Conservation (phyloP, 2,797 vertebrate species). For the Numenius phaeopus region DNA sequence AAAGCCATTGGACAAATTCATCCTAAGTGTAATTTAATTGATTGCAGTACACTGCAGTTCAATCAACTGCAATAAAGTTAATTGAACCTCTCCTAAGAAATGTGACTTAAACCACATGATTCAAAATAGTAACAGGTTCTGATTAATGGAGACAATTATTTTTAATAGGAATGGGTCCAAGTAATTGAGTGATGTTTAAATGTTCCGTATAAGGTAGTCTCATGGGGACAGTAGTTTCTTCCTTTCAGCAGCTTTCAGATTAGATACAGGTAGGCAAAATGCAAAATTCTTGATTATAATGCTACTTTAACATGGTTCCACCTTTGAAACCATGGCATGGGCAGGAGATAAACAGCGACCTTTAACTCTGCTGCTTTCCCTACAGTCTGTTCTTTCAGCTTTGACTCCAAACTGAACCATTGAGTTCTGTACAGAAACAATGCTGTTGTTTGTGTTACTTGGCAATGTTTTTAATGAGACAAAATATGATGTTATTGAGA, state of each 20-base stretch:
- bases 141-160: conserved; percentile 57
- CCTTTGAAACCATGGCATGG: not conserved
- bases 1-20: conserved; percentile 16
- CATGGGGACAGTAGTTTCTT: not conserved
- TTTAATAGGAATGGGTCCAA: conserved; percentile 33
- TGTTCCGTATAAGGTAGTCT: not conserved
- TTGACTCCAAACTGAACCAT: not conserved
- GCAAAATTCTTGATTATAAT: not conserved
- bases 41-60: conserved; percentile 17
- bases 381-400: not conserved
- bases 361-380: not conserved
- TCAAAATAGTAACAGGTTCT: conserved; percentile 36
- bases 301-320: not conserved
- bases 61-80: conserved; percentile 67
- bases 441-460: not conserved
- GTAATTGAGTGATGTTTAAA: not conserved
- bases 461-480: not conserved
- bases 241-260: not conserved
- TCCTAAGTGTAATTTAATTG: conserved; percentile 49
- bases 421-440: not conserved
- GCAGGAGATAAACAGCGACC: not conserved
- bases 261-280: not conserved
- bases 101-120: conserved; percentile 6
- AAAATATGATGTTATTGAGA: not conserved
- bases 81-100: conserved; percentile 51